These are phyloP conservation scores for Rhea pennata DNA, from an alignment of 2,113 vertebrate genomes.

Conservation along the genomic window DNA sequence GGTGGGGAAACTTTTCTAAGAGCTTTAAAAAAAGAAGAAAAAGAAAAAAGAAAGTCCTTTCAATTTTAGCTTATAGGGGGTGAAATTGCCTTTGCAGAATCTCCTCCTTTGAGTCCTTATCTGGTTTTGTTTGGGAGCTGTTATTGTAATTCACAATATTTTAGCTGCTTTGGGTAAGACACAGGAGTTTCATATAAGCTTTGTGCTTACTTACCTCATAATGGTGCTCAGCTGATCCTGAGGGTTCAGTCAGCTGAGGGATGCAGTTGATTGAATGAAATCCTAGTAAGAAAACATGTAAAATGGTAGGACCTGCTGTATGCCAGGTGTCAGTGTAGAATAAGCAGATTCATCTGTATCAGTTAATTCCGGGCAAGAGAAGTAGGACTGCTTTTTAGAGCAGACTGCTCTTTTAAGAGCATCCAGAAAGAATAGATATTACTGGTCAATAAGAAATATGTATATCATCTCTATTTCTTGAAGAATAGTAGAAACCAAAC, in stretches of 20 bases:
- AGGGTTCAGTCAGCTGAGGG: background rate
- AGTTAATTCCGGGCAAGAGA: background rate
- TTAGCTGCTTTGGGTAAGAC: background rate
- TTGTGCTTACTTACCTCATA: background rate
- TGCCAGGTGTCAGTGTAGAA: background rate
- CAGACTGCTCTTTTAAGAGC: background rate
- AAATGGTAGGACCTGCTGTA: background rate
- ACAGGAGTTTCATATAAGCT: background rate
- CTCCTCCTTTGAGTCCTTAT: background rate
- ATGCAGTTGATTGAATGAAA: background rate
- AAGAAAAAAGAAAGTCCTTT: background rate
- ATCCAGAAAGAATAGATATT: background rate
- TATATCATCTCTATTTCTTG: background rate
- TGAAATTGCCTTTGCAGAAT: background rate
- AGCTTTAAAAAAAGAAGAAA: background rate
- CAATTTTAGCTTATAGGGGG: background rate
- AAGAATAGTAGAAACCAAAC: background rate
- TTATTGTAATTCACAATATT: background rate
- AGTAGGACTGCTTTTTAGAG: background rate
- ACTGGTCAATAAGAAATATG: background rate
- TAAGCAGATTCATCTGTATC: background rate
- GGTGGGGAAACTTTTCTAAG: no score
- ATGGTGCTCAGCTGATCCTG: background rate
- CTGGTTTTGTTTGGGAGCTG: background rate
- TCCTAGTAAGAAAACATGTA: background rate